These are phyloP conservation scores for Endomychus coccineus DNA, from an alignment of 2,888 invertebrate genomes.

Conservation along the genomic window DNA sequence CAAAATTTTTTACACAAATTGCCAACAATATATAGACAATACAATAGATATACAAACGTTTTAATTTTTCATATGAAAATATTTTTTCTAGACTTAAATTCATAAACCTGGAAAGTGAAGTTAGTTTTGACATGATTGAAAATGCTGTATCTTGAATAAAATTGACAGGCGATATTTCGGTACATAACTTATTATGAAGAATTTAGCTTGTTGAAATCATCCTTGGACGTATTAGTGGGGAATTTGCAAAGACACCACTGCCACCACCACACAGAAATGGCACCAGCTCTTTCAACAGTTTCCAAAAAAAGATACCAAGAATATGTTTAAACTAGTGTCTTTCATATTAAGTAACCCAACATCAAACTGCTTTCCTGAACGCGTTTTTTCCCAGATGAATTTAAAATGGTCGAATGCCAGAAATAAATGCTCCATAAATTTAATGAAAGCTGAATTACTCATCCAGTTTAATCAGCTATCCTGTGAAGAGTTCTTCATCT, in stretches of 20 bases:
- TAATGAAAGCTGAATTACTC: slow-evolving; percentile 12
- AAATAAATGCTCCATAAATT: slow-evolving; percentile 15
- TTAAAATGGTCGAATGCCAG: slow-evolving; percentile 14
- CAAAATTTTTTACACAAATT: slow-evolving; percentile 5
- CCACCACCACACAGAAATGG: slow-evolving; percentile 9
- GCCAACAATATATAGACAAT: slow-evolving; percentile 5
- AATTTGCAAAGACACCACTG: slow-evolving; percentile 4
- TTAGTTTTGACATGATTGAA: slow-evolving; percentile 7
- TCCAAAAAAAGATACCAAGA: slow-evolving; percentile 7
- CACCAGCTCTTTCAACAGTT: slow-evolving; percentile 8
- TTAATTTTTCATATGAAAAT: slow-evolving; percentile 7
- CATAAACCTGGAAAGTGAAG: slow-evolving; percentile 5
- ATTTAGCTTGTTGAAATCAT: slow-evolving; percentile 8
- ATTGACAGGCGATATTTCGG: slow-evolving; percentile 10
- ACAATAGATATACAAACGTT: too few species aligned
- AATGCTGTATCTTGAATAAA: slow-evolving; percentile 6
- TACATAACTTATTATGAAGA: slow-evolving; percentile 10
- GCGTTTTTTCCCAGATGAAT: slow-evolving; percentile 21
- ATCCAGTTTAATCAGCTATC: slow-evolving; percentile 12
- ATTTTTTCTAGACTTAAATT: slow-evolving; percentile 5
- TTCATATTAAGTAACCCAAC: slow-evolving; percentile 9
- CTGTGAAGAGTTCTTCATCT: slow-evolving; percentile 10
- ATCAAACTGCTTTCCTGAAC: slow-evolving; percentile 7
- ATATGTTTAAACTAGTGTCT: slow-evolving; percentile 6
- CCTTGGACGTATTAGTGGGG: slow-evolving; percentile 4